These are phyloP conservation scores for Creontiades dilutus DNA, from an alignment of 2,888 invertebrate species.

Conservation along the genomic window DNA sequence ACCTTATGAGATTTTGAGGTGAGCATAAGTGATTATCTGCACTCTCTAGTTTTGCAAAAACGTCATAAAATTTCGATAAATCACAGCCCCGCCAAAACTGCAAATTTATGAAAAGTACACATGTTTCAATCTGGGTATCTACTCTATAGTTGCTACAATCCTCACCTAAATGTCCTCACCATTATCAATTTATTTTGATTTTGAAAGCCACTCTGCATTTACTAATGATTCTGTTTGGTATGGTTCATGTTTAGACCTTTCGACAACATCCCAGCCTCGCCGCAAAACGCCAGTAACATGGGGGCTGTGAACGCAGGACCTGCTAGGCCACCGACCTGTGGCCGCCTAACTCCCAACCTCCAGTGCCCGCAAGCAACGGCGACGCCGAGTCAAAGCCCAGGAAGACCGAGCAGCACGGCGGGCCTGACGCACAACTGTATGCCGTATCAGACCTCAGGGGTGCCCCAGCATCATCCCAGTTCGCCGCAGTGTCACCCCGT, in stretches of 20 bases:
- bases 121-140: too few species aligned
- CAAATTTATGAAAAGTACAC: too few species aligned
- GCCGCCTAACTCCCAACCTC: conserved; percentile 36
- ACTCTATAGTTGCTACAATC: too few species aligned
- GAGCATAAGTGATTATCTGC: too few species aligned
- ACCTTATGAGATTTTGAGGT: too few species aligned
- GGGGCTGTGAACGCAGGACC: neutral
- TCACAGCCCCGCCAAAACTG: too few species aligned
- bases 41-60: too few species aligned
- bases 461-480: neutral
- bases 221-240: too few species aligned
- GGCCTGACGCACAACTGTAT: conserved; percentile 24
- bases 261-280: conserved; percentile 61
- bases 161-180: too few species aligned
- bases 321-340: conserved; percentile 2
- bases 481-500: conserved; percentile 42
- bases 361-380: neutral
- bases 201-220: too few species aligned
- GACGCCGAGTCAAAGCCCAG: conserved; percentile 18
- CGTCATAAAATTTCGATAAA: too few species aligned
- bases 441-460: neutral
- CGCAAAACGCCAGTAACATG: conserved; percentile 45
- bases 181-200: too few species aligned
- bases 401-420: neutral
- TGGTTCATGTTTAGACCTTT: conserved; percentile 33